Conservation (phyloP, 2,113 vertebrate species). For the Trinectes maculatus region DNA sequence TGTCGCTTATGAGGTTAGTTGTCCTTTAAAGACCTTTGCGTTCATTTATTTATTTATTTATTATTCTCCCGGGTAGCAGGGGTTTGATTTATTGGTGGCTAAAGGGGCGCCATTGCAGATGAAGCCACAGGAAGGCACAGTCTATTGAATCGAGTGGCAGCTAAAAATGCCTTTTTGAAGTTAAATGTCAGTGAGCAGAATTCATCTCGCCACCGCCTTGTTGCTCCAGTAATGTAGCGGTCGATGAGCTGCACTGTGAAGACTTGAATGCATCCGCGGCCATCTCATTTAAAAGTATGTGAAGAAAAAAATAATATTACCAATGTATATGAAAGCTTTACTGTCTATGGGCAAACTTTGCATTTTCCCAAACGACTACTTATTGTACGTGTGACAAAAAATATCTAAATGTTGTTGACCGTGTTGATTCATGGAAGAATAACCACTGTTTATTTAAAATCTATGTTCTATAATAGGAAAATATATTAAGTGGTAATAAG, state of each 20-base stretch:
- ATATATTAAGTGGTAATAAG: too few species aligned
- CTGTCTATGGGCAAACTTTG: too few species aligned
- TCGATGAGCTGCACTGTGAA: conserved; percentile 39
- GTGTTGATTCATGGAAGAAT: too few species aligned
- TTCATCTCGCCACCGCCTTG: conserved; percentile 37
- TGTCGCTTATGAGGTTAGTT: conserved; percentile 34
- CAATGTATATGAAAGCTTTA: too few species aligned
- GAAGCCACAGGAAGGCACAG: conserved; percentile 51
- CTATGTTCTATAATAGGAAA: not conserved
- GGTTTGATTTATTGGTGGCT: conserved; percentile 63
- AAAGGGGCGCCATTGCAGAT: conserved; percentile 57
- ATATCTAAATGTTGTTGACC: too few species aligned
- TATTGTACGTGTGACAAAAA: too few species aligned
- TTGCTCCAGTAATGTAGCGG: conserved; percentile 26
- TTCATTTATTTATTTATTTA: not conserved
- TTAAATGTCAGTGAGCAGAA: conserved; percentile 64
- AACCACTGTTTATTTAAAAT: too few species aligned
- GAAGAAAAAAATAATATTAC: too few species aligned
- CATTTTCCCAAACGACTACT: too few species aligned
- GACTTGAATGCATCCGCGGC: too few species aligned
- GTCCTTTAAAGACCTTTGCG: conserved; percentile 28
- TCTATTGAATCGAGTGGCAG: conserved; percentile 55
- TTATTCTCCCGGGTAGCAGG: conserved; percentile 19
- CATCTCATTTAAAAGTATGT: too few species aligned
- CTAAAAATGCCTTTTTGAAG: conserved; percentile 59